phyloP scores from a whole-genome alignment of 1,140 invertebrate species.

The Bilobella aurantiaca region DNA sequence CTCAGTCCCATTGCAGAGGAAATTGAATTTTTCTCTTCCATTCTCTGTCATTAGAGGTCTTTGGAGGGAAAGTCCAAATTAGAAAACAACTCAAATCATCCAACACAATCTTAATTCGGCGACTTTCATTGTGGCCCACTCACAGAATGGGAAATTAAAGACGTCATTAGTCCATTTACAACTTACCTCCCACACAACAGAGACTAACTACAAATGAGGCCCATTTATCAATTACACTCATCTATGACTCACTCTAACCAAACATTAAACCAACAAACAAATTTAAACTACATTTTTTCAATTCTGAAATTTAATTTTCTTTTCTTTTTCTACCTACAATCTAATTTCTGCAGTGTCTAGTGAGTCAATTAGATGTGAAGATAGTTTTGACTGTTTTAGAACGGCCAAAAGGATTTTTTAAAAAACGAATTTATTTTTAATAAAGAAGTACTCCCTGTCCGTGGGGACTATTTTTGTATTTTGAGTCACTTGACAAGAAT shows the following conservation, averaged over 20 bases:
- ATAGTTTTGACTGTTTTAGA: no score
- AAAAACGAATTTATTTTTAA: not conserved
- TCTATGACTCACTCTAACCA: not conserved
- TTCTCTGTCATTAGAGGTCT: constrained; percentile 27
- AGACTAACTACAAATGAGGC: not conserved
- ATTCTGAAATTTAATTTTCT: no score
- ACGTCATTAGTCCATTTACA: not conserved
- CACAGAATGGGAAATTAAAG: not conserved
- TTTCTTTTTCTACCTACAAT: no score
- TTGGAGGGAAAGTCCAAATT: no score
- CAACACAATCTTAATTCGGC: constrained; percentile 1
- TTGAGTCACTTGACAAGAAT: constrained; percentile 23
- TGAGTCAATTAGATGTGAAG: no score
- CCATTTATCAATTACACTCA: not conserved
- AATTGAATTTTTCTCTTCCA: not conserved
- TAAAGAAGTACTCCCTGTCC: not conserved
- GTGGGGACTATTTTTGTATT: constrained; percentile 20
- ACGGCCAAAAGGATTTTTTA: no score
- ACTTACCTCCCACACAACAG: not conserved
- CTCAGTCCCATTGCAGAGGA: not conserved
- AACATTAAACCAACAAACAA: not conserved
- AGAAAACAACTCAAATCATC: not conserved
- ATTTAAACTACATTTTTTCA: no score
- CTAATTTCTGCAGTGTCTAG: no score
- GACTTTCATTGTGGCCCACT: not conserved